These are phyloP conservation scores for Aix galericulata DNA, from an alignment of 2,113 vertebrate genomes.

Conservation along the genomic window DNA sequence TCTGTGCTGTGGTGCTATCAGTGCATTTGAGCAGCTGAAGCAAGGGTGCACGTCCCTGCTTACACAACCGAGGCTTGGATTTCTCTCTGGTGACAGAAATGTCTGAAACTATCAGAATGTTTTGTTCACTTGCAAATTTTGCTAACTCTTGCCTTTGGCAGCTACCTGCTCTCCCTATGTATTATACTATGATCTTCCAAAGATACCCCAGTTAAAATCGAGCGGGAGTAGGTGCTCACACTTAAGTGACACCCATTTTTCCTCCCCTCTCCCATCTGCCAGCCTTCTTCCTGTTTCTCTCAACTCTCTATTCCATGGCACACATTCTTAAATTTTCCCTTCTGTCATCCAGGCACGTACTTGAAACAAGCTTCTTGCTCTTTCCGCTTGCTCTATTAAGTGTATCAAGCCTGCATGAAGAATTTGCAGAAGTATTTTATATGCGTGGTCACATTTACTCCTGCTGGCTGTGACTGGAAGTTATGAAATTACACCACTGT, in stretches of 20 bases:
- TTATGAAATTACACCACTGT: not conserved
- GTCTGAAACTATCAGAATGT: not conserved
- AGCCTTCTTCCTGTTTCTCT: not conserved
- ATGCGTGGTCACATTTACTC: not conserved
- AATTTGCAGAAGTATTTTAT: not conserved
- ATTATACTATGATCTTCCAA: not conserved
- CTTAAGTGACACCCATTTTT: not conserved
- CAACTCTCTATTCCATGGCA: not conserved
- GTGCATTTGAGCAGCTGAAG: not conserved
- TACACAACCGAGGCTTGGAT: not conserved
- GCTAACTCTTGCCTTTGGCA: not conserved
- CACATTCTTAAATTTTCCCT: not conserved
- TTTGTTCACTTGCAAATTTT: not conserved
- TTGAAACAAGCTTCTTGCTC: not conserved
- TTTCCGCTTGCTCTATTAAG: not conserved
- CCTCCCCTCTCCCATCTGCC: not conserved
- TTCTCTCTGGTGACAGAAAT: not conserved
- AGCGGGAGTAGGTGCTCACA: not conserved
- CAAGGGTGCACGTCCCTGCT: rapidly evolving
- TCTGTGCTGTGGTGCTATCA: not conserved
- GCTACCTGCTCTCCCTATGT: not conserved
- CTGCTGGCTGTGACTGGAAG: not conserved
- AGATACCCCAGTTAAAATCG: not conserved
- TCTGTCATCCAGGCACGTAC: not conserved
- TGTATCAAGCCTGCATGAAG: not conserved